These are phyloP conservation scores for Drosophila asahinai DNA, from an alignment of 1,140 invertebrate species.

Conservation along the genomic window DNA sequence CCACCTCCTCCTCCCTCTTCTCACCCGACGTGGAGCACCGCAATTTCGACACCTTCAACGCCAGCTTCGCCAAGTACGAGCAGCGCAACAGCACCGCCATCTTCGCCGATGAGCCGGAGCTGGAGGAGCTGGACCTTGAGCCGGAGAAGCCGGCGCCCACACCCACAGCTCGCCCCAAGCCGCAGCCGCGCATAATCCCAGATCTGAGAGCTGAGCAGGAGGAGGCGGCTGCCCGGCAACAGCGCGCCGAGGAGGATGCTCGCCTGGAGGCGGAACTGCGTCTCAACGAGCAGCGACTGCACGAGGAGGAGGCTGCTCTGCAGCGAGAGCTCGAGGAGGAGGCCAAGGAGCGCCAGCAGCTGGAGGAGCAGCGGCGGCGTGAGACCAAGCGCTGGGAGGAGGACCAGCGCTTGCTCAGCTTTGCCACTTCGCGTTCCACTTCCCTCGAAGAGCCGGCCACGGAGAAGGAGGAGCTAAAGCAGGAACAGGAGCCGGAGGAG, in stretches of 20 bases:
- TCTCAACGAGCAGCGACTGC: constrained; percentile 67
- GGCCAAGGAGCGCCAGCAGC: constrained; percentile 26
- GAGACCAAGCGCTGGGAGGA: constrained; percentile 73
- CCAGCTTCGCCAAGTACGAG: constrained; percentile 73
- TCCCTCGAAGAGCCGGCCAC: constrained; percentile 45
- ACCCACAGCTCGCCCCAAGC: constrained; percentile 26
- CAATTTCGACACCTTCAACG: constrained; percentile 71
- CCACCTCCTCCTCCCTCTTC: constrained; percentile 35
- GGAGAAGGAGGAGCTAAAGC: not conserved
- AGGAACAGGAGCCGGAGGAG: not conserved
- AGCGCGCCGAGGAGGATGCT: constrained; percentile 61
- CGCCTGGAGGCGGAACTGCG: constrained; percentile 64
- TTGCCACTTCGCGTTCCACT: constrained; percentile 59
- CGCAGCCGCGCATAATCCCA: constrained; percentile 35
- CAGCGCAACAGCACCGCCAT: constrained; percentile 68
- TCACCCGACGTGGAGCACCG: constrained; percentile 58
- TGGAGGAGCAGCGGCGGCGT: constrained; percentile 63
- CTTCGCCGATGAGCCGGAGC: constrained; percentile 58
- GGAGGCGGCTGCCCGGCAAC: constrained; percentile 41
- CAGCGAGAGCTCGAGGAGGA: constrained; percentile 52
- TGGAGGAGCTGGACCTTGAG: constrained; percentile 30
- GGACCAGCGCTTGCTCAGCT: constrained; percentile 70
- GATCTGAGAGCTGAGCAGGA: constrained; percentile 36
- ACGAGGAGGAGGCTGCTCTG: constrained; percentile 62
- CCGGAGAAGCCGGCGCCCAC: constrained; percentile 5